These are phyloP conservation scores for Chionomys nivalis DNA, from an alignment of 2,113 vertebrate species.

Conservation along the genomic window DNA sequence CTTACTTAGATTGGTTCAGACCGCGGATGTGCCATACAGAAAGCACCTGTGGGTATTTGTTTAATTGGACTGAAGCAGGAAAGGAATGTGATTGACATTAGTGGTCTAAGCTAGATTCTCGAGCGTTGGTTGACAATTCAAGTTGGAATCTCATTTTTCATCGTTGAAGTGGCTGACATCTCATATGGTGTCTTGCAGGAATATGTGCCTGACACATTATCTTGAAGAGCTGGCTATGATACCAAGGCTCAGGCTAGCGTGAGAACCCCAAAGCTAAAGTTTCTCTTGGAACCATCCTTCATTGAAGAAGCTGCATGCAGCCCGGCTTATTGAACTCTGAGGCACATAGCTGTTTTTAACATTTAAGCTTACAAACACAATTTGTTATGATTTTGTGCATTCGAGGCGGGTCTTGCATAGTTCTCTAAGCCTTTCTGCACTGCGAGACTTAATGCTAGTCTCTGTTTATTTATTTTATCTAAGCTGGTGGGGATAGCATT, in stretches of 20 bases:
- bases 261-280: background rate
- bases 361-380: slow-evolving; percentile 2
- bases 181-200: background rate
- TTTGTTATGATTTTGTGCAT: background rate
- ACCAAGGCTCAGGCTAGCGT: background rate
- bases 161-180: background rate
- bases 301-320: background rate
- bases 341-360: background rate
- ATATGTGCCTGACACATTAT: background rate
- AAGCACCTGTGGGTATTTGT: background rate
- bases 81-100: background rate
- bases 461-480: background rate
- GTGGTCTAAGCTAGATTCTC: background rate
- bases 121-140: background rate
- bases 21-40: background rate
- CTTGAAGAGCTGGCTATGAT: background rate
- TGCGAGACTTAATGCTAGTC: background rate
- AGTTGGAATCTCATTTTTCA: background rate
- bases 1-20: background rate
- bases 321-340: background rate
- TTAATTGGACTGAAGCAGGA: background rate
- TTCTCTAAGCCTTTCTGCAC: background rate
- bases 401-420: background rate
- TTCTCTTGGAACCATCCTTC: background rate
- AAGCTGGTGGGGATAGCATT: background rate